A percentile compares a stretch with the other conserved stretches of the same genome.
These are phyloP conservation scores for Triplophysa bombifrons DNA, from an alignment of 2,797 vertebrate species.

Conservation along the genomic window DNA sequence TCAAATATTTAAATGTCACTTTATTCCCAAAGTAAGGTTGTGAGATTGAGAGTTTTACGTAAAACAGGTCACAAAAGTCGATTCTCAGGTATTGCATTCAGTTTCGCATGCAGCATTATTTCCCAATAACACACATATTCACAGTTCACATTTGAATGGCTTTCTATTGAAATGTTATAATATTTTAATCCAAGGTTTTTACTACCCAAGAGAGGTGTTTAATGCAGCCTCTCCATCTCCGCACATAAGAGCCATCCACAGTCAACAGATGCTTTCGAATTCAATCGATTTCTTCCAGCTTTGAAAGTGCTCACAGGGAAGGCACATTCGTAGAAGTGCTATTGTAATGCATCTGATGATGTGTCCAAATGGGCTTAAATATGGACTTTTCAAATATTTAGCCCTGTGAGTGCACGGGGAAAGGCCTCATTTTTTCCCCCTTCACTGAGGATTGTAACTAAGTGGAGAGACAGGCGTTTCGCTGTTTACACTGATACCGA, in stretches of 20 bases:
- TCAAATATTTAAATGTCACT: not conserved
- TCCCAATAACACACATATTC: not conserved
- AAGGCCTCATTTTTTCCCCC: not conserved
- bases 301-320: conserved; percentile 27
- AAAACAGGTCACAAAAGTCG: not conserved
- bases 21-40: not conserved
- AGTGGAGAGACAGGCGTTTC: not conserved
- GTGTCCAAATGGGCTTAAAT: conserved; percentile 15
- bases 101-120: not conserved
- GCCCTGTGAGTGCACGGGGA: not conserved
- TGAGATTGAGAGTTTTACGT: not conserved
- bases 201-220: conserved; percentile 4
- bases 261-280: conserved; percentile 18
- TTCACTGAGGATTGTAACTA: not conserved
- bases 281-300: conserved; percentile 33
- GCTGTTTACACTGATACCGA: not conserved
- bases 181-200: conserved; percentile 28
- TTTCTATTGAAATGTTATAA: not conserved
- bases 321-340: not conserved
- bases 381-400: conserved; percentile 16
- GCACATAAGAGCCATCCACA: conserved; percentile 22
- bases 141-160: not conserved
- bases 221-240: conserved; percentile 23
- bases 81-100: not conserved
- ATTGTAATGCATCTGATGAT: conserved; percentile 16